phyloP scores from a whole-genome alignment of 2,797 vertebrate species.

The Myiotriccus ornatus region DNA sequence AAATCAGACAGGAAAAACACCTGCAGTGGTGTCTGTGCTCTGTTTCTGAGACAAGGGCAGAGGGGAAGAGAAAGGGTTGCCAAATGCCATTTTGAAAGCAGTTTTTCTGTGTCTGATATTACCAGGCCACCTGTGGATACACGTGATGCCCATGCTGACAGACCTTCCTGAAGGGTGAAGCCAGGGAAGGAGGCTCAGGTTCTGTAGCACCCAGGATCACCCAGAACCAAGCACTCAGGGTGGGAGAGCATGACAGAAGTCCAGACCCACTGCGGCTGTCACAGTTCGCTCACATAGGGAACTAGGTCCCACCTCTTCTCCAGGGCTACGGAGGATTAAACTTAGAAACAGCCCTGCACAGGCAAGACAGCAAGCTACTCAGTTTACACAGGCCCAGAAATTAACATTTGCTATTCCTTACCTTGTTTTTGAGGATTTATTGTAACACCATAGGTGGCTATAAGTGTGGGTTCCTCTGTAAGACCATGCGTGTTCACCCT shows the following conservation, averaged over 20 bases:
- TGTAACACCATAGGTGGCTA: not conserved
- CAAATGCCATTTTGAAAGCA: not conserved
- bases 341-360: not conserved
- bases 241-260: not conserved
- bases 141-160: not conserved
- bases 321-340: not conserved
- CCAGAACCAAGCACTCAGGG: not conserved
- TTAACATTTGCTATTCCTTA: not conserved
- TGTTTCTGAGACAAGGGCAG: not conserved
- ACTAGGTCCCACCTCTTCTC: not conserved
- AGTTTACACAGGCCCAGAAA: not conserved
- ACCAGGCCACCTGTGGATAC: not conserved
- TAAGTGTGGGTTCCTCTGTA: not conserved
- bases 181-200: not conserved
- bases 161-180: not conserved
- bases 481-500: not conserved
- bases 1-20: not conserved
- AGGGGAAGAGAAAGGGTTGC: not conserved
- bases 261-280: not conserved
- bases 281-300: fast-evolving
- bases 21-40: not conserved
- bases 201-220: not conserved
- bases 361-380: not conserved
- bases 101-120: not conserved
- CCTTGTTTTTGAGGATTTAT: not conserved